phyloP scores from a whole-genome alignment of 2,888 invertebrate genomes.

The Tinea semifulvella region DNA sequence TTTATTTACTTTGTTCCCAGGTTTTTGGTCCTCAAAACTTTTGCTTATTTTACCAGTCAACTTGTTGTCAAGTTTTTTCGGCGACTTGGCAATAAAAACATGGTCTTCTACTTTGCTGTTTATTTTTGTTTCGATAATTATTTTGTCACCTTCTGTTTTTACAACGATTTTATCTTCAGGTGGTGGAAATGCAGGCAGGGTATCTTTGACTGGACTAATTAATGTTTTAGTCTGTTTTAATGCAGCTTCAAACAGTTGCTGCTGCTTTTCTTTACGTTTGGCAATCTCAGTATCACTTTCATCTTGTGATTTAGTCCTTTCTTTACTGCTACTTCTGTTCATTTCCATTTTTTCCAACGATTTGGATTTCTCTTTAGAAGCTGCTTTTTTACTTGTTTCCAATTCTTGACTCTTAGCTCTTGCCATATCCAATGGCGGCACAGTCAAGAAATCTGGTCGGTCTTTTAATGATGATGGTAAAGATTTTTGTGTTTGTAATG shows the following conservation, averaged over 20 bases:
- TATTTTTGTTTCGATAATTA: slow-evolving; percentile 76
- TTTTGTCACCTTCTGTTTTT: slow-evolving; percentile 74
- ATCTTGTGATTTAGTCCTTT: slow-evolving; percentile 76
- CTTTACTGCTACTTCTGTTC: slow-evolving; percentile 66
- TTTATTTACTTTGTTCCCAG: slow-evolving; percentile 61
- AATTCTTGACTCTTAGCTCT: slow-evolving; percentile 70
- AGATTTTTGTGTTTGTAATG: slow-evolving; percentile 62
- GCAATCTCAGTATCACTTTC: slow-evolving; percentile 77
- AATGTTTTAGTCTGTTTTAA: slow-evolving; percentile 79
- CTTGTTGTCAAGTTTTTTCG: slow-evolving; percentile 73
- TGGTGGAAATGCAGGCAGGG: slow-evolving; percentile 74
- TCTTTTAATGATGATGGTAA: slow-evolving; percentile 63
- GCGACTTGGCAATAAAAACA: slow-evolving; percentile 78
- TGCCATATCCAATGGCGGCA: slow-evolving; percentile 63
- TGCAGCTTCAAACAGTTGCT: slow-evolving; percentile 78
- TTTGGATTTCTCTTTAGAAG: slow-evolving; percentile 73
- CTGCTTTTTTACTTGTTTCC: slow-evolving; percentile 55
- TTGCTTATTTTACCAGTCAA: slow-evolving; percentile 66
- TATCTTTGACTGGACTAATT: slow-evolving; percentile 77
- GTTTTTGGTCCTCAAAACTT: slow-evolving; percentile 70
- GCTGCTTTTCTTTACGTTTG: slow-evolving; percentile 78
- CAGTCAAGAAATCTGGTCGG: slow-evolving; percentile 59
- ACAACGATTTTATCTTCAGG: slow-evolving; percentile 79
- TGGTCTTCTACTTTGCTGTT: slow-evolving; percentile 79
- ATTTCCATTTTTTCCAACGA: slow-evolving; percentile 73